Evolutionary conservation across 2,888 invertebrate species (phyloP), one percentile per base, ranked within the genome.

Genomic region (Atherix ibis): DNA sequence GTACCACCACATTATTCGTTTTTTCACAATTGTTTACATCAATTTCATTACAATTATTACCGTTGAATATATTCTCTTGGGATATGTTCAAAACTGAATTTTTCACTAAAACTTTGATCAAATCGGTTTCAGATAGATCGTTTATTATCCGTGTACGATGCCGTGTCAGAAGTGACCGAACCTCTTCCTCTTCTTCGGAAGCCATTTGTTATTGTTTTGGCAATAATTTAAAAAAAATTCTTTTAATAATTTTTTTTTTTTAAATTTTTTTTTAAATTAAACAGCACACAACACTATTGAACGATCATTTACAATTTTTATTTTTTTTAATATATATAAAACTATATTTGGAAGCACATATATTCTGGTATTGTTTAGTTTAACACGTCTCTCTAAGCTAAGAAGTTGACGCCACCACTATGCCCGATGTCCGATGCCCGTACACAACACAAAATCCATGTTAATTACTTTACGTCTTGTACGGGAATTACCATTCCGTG

Each of bases 101-200:
- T 52, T 74, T 74, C 35, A 73, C 71, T 38, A 75, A 62, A 42
- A 70, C 67, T 41, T 70, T 68, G 44, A 75, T 51, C 33, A 75
- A 59, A 54, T 73, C 71, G 41, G 73, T 73, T 44, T 69, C 68
- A 49, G 67, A 64, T 45, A 74, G 54, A 62, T 74, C 73, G 39
- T 68, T 66, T 48, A 72, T 64, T 47, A 75, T 65, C 39, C 70
- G 67, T 31, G 66, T 63, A 57, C 70, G 71, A 56, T 74, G 73
- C 35, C 73, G 68, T 46, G 67, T 63, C 37, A 75, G 60, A 43
- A 72, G 64, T 47, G 70, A 68, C 53, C 71, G 69, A 44, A 74
- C 73, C 44, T 60, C 60, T 39, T 60, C 59, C 43, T 56, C 57
- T 43, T 60, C 60, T 43, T 56, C 59, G n/a, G n/a, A n/a, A n/a